phyloP scores from a whole-genome alignment of 2,888 invertebrate genomes.

The Parapristionchus giblindavisi region DNA sequence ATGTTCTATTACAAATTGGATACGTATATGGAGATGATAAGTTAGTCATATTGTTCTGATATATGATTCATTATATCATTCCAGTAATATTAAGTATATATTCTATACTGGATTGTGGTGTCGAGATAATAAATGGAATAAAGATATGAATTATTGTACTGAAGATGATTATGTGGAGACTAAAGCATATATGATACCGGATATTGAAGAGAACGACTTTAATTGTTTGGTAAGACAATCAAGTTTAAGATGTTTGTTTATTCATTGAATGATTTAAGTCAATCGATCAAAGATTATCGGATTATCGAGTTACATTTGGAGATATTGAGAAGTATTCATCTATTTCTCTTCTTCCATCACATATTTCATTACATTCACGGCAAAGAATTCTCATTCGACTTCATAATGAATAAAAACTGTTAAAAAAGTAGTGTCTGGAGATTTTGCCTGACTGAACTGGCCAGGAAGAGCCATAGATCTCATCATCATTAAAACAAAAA shows the following conservation, averaged over 20 bases:
- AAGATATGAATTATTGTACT: neutral
- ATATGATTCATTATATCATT: neutral
- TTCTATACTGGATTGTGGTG: slow-evolving; percentile 10
- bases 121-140: slow-evolving; percentile 6
- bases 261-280: neutral
- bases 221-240: slow-evolving; percentile 31
- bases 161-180: neutral
- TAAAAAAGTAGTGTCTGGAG: too few species aligned
- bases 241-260: neutral
- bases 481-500: too few species aligned
- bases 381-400: neutral
- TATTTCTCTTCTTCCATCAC: neutral
- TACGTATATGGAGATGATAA: slow-evolving; percentile 1
- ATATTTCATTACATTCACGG: neutral
- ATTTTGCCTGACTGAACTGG: too few species aligned
- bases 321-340: slow-evolving; percentile 15
- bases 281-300: neutral
- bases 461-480: too few species aligned
- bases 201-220: neutral
- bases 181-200: slow-evolving; percentile 2
- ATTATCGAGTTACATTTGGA: neutral
- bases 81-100: neutral
- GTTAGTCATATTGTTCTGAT: neutral
- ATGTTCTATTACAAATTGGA: slow-evolving; percentile 4
- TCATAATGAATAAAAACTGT: neutral